Evolutionary conservation across 2,888 invertebrate species (phyloP).

Genomic region (Patella pellucida): DNA sequence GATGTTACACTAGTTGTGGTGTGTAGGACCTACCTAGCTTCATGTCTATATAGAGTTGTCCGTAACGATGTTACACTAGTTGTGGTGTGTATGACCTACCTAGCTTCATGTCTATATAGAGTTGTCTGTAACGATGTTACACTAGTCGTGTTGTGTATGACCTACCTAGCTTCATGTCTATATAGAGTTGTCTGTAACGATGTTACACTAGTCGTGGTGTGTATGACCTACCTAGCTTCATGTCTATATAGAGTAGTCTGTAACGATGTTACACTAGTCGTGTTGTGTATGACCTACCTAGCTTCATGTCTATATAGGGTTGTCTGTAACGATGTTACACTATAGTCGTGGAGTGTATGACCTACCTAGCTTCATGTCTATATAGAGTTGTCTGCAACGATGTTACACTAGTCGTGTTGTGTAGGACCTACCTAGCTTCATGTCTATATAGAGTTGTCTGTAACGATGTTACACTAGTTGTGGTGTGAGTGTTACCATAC

Average conservation of each 20-base stretch:
- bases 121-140: conserved; percentile 86
- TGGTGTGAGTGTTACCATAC: conserved; percentile 87
- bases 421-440: conserved; percentile 69
- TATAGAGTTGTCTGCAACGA: conserved; percentile 89
- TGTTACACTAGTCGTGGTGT: conserved; percentile 81
- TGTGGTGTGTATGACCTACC: conserved; percentile 78
- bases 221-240: too few relatives aligned
- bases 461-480: conserved; percentile 86
- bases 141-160: conserved; percentile 70
- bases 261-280: neutral
- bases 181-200: conserved; percentile 81
- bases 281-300: conserved; percentile 48
- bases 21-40: conserved; percentile 65
- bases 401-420: conserved; percentile 77
- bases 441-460: conserved; percentile 90
- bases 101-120: too few relatives aligned
- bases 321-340: conserved; percentile 86
- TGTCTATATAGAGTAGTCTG: too few relatives aligned
- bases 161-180: too few relatives aligned
- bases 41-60: conserved; percentile 86
- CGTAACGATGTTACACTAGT: conserved; percentile 82
- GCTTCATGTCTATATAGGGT: conserved; percentile 84
- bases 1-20: neutral
- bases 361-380: conserved; percentile 80
- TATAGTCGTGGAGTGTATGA: conserved; percentile 84